Percentiles rank a stretch among this genome's conserved stretches.
These are phyloP conservation scores for Antennarius maculatus DNA, from an alignment of 2,797 vertebrate species.

Conservation along the genomic window DNA sequence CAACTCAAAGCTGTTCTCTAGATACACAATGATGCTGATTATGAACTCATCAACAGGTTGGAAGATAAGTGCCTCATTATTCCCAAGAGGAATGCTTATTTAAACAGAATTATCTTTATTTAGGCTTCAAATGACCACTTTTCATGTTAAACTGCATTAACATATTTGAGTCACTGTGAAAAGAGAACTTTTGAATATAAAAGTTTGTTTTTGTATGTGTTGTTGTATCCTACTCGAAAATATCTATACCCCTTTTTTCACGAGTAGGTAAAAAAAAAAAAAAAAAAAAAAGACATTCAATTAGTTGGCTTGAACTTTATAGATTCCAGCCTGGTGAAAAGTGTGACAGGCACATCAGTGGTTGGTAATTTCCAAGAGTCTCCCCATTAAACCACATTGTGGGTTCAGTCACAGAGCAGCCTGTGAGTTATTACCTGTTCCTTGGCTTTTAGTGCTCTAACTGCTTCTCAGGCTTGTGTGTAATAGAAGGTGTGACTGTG, in stretches of 20 bases:
- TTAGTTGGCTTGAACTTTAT: constrained; percentile 48
- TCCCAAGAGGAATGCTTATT: too few species aligned
- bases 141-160: too few species aligned
- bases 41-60: too few species aligned
- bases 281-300: constrained; percentile 31
- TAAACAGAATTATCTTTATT: too few species aligned
- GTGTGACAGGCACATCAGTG: constrained; percentile 51
- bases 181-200: too few species aligned
- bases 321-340: constrained; percentile 48
- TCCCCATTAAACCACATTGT: constrained; percentile 62
- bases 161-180: too few species aligned
- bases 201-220: too few species aligned
- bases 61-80: too few species aligned
- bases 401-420: constrained; percentile 58
- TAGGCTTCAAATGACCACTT: too few species aligned
- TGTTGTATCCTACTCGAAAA: constrained; percentile 2
- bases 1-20: too few species aligned
- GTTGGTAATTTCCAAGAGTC: constrained; percentile 61
- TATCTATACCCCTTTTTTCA: neutral
- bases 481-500: neutral
- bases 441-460: constrained; percentile 47
- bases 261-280: neutral
- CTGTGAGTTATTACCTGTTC: constrained; percentile 68
- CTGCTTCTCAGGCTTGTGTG: constrained; percentile 30
- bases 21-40: too few species aligned